Conservation (phyloP, 1,140 invertebrate genomes). For the Cotesia vestalis region DNA sequence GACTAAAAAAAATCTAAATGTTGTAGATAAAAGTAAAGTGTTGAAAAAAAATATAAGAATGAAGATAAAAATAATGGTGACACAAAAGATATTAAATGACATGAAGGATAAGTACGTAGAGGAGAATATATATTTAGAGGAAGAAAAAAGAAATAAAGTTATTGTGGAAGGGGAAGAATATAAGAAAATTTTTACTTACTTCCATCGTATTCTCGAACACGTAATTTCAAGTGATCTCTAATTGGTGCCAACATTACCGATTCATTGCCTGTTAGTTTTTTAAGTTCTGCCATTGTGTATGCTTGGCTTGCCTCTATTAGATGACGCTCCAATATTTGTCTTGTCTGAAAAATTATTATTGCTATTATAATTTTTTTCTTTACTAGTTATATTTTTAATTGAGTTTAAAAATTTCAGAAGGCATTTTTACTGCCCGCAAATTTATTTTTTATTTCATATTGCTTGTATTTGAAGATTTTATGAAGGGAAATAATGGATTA, state of each 20-base stretch:
- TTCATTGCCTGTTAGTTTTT: conserved; percentile 70
- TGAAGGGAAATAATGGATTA: too few relatives aligned
- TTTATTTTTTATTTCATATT: too few relatives aligned
- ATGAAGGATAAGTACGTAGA: not conserved
- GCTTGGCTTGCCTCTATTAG: conserved; percentile 76
- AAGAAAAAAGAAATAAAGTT: conserved; percentile 14
- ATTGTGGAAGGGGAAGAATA: not conserved
- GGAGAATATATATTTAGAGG: conserved; percentile 36
- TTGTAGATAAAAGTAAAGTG: conserved; percentile 3
- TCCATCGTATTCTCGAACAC: conserved; percentile 77
- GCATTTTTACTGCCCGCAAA: too few relatives aligned
- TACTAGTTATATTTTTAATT: not conserved
- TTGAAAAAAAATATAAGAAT: conserved; percentile 2
- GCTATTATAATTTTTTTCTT: not conserved
- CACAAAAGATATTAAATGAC: not conserved
- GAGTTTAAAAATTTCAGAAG: too few relatives aligned
- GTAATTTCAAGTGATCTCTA: conserved; percentile 75
- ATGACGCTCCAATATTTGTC: conserved; percentile 83
- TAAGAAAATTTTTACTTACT: conserved; percentile 71
- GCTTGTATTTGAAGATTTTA: too few relatives aligned
- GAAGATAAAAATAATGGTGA: conserved; percentile 21
- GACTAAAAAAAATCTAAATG: too few relatives aligned
- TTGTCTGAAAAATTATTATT: conserved; percentile 68
- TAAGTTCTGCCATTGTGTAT: conserved; percentile 82
- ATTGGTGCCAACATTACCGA: conserved; percentile 74